A percentile compares a stretch with the other conserved stretches of the same genome.
phyloP scores from a whole-genome alignment of 2,888 invertebrate species.

The Drosophila falleni region DNA sequence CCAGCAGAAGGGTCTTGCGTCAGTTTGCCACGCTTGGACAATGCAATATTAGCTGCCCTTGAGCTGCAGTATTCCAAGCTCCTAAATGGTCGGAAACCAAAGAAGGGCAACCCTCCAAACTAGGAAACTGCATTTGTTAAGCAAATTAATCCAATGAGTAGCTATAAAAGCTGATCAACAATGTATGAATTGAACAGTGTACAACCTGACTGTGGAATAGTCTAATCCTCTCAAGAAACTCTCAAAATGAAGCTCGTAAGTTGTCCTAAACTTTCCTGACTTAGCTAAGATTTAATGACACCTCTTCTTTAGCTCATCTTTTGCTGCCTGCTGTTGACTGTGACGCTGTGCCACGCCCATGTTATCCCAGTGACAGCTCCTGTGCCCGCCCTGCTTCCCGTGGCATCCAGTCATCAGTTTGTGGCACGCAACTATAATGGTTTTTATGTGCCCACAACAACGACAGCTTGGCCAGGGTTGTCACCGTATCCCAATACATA shows the following conservation, averaged over 20 bases:
- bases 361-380: slow-evolving; percentile 39
- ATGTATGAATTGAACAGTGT: slow-evolving; percentile 41
- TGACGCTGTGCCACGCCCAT: slow-evolving; percentile 52
- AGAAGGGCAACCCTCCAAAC: slow-evolving; percentile 32
- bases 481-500: slow-evolving; percentile 55
- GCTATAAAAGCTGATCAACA: slow-evolving; percentile 52
- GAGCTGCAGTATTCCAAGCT: slow-evolving; percentile 22
- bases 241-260: slow-evolving; percentile 63
- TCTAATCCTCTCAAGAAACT: slow-evolving; percentile 13
- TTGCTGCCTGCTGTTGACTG: slow-evolving; percentile 40
- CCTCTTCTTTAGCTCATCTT: slow-evolving; percentile 15
- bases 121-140: slow-evolving; percentile 60
- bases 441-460: slow-evolving; percentile 61
- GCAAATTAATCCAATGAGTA: slow-evolving; percentile 17
- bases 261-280: not conserved
- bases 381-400: slow-evolving; percentile 68
- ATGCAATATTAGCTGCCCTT: slow-evolving; percentile 64
- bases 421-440: slow-evolving; percentile 82
- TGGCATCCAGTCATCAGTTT: slow-evolving; percentile 79
- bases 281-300: not conserved
- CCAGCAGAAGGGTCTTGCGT: slow-evolving; percentile 46
- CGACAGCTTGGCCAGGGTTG: slow-evolving; percentile 45
- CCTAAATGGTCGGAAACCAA: slow-evolving; percentile 40
- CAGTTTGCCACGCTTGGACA: slow-evolving; percentile 46
- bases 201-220: slow-evolving; percentile 24